These are phyloP conservation scores for Melanotus villosus DNA, from an alignment of 2,888 invertebrate species.

Conservation along the genomic window DNA sequence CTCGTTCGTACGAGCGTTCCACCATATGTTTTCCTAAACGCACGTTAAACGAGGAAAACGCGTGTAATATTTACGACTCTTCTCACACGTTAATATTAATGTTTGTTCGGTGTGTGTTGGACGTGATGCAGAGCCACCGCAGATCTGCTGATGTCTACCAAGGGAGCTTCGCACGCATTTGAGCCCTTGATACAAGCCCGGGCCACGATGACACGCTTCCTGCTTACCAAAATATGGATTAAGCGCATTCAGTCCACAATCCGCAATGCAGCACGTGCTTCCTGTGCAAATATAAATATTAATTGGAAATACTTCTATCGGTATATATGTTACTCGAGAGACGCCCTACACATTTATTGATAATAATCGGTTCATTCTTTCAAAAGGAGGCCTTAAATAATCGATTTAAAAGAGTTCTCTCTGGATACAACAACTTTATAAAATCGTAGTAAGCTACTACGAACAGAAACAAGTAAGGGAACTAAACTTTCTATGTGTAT, in stretches of 20 bases:
- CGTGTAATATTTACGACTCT: constrained; percentile 39
- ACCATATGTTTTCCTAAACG: constrained; percentile 31
- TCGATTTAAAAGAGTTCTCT: too few species aligned
- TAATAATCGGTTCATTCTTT: constrained; percentile 8
- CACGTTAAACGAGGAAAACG: constrained; percentile 35
- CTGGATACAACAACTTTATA: too few species aligned
- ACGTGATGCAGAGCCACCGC: constrained; percentile 38
- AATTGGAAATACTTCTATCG: constrained; percentile 18
- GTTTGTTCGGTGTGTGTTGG: constrained; percentile 37
- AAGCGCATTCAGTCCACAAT: constrained; percentile 34
- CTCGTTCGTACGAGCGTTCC: background rate
- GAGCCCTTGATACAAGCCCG: constrained; percentile 37
- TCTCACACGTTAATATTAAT: constrained; percentile 41
- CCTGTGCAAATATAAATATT: constrained; percentile 37
- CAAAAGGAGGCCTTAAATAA: too few species aligned
- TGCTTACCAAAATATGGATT: constrained; percentile 44
- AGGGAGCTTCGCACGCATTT: constrained; percentile 38
- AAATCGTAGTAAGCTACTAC: too few species aligned
- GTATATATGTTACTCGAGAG: constrained; percentile 2
- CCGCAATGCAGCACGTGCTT: constrained; percentile 38
- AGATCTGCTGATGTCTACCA: constrained; percentile 44
- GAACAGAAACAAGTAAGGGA: too few species aligned
- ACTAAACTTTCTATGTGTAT: too few species aligned
- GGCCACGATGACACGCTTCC: constrained; percentile 38
- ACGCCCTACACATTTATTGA: background rate